Percentiles rank a stretch among this genome's conserved stretches.
Evolutionary conservation across 2,797 vertebrate genomes (phyloP).

Genomic region (Jordanella pulchra): DNA sequence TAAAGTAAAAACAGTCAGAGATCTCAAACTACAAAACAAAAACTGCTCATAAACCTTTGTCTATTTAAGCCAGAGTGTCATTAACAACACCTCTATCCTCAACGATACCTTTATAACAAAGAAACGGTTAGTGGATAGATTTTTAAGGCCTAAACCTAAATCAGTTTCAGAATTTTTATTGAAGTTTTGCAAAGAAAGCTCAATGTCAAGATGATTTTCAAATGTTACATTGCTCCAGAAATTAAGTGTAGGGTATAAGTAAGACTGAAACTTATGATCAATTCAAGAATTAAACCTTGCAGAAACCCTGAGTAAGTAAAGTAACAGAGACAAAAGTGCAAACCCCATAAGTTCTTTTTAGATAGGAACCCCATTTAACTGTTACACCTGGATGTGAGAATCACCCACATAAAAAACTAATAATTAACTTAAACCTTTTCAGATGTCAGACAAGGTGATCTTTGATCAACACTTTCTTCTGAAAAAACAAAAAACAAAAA

Average conservation of each 20-base stretch:
- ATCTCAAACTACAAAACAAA: too few species aligned
- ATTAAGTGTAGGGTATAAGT: background rate
- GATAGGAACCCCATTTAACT: background rate
- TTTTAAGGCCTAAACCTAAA: background rate
- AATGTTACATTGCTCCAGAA: background rate
- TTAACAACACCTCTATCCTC: background rate
- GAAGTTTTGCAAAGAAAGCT: background rate
- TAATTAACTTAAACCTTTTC: conserved; percentile 38
- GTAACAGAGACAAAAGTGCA: background rate
- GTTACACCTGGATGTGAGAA: background rate
- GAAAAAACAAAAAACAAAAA: conserved; percentile 48
- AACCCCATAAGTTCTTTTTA: background rate
- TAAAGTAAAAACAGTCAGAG: background rate
- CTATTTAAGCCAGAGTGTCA: background rate
- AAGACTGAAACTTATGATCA: background rate
- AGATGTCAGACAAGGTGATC: conserved; percentile 12
- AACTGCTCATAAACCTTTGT: background rate
- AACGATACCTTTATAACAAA: background rate
- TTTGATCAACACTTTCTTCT: conserved; percentile 17
- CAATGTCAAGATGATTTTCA: background rate
- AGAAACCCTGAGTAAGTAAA: background rate
- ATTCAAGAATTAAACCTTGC: background rate
- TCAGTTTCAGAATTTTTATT: background rate
- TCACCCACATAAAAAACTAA: background rate
- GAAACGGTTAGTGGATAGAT: too few species aligned